These are phyloP conservation scores for Sebastes glaucus DNA, from an alignment of 2,797 vertebrate species.

Conservation along the genomic window DNA sequence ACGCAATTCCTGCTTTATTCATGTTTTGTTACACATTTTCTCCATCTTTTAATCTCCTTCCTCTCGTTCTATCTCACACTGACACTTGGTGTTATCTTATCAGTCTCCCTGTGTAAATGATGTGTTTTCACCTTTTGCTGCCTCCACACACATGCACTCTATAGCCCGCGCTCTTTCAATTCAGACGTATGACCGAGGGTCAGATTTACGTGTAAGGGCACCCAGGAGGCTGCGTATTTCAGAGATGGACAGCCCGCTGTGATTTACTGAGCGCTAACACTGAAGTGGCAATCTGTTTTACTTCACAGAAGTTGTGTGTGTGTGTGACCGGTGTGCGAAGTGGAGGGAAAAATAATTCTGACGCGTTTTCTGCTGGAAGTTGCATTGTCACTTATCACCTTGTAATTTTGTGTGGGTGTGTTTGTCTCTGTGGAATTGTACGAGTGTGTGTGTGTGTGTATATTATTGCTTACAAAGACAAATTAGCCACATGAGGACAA, in stretches of 20 bases:
- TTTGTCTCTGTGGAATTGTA: neutral
- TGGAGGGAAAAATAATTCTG: neutral
- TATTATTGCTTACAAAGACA: neutral
- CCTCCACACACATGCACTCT: neutral
- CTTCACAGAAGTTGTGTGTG: slow-evolving; percentile 17
- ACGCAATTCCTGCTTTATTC: neutral
- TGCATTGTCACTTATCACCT: neutral
- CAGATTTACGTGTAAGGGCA: slow-evolving; percentile 79
- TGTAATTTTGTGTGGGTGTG: neutral
- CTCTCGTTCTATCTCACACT: neutral
- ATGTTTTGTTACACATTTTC: neutral
- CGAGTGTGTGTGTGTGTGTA: neutral
- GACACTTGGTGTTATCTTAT: neutral
- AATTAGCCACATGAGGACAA: neutral
- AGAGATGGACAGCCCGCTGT: slow-evolving; percentile 54
- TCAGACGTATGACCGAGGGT: slow-evolving; percentile 76
- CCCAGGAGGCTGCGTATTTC: slow-evolving; percentile 85
- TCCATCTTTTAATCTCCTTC: neutral
- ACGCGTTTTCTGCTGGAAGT: neutral
- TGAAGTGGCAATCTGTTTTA: slow-evolving; percentile 39
- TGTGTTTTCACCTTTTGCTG: neutral
- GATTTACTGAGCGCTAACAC: slow-evolving; percentile 43
- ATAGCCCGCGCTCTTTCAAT: neutral
- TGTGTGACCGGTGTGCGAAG: neutral
- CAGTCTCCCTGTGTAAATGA: neutral